Base-by-base conservation (phyloP, 2,888 invertebrate species). In the Hedychridium roseum region DNA sequence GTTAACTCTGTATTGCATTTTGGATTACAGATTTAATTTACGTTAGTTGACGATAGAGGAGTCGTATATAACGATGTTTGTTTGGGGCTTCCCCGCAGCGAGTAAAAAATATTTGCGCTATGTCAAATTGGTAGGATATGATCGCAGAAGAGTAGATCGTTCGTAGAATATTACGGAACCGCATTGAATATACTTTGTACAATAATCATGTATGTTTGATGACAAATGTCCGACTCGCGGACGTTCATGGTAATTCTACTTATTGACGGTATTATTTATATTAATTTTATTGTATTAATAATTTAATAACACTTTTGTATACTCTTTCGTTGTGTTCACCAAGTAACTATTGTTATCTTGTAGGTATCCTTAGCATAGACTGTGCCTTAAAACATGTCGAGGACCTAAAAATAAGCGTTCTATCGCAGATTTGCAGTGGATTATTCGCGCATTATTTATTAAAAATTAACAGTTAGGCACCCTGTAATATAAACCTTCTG, bases 241-340 rank as follows among this genome's bases (percentile, higher is more conserved):
- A 45, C 46, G 34, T 28, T 43, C 34, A 55, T 60, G 59, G 60
- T 68, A 61, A 62, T 70, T 66, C 64, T 69, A 64, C 62, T 67
- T 67, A 69, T 60, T 50, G 64, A 60, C 55, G 60, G 64, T 66
- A 71, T 69, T 70, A 70, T 71, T 68, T 68, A 68, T 69, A 57
- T 65, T 60, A 56, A 54, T 45, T 60, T 50, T 64, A 55, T 60
- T 60, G 56, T 60, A 70, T 60, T 65, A 68, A 60, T 64, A 59
- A 66, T 64, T 64, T 66, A 67, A 55, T 57, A 64, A 66, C 57
- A 57, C 54, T 60, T 69, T 61, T 61, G 51, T 62, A 59, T 53
- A 57, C 59, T 55, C 50, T 50, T 62, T 68, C 44, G 53, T 68
- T 66, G 66, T 67, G 64, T 64, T 70, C 64, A 64, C 47, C 63